Base-by-base conservation (phyloP, 2,797 vertebrate species). In the Antennarius maculatus region DNA sequence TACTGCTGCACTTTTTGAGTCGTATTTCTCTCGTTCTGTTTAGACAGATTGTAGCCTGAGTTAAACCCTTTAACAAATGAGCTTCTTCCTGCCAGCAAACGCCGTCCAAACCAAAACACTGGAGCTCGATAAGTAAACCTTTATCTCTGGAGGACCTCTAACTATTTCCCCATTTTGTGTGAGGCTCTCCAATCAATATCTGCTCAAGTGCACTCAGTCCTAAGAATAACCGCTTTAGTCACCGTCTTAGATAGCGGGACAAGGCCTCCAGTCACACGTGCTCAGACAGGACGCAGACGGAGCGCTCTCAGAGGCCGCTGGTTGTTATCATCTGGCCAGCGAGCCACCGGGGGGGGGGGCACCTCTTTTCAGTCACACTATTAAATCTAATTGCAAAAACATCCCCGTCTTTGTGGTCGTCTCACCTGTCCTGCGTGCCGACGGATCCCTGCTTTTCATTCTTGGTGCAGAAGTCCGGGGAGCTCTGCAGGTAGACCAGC, bases 361-460 rank as follows among this genome's bases (percentile, higher is more conserved):
- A 65, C 80, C 81, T 78, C 61, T 70, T 37, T 55, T 61, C 41
- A 81, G 46, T 72, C 72, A 31, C 29, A 46, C 50, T 52, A 39
- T 39, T 52, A 45, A 58, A 45, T 58, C 64, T 13, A 29, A n/a
- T 46, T 28, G 42, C 2, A 27, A 15, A 57, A 57, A 9, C 14
- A 16, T 46, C 7, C 9, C 47, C 41, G 12, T 31, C n/a, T 27
- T 14, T 4, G 16, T 45, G 37, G 23, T 23, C 1, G 5, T 1
- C 89, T 91, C 85, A 99, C 98, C 98, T 97, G 94, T 98, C 97
- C 86, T 98, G 96, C 0, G 98, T 99, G 57, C 98, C 98, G 0
- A 96, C 90, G 0, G 98, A 99, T 57, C 98, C 98, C 86, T 95
- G 93, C 61, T 98, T 99, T 14, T 98, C 98, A 0, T 97, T 99